phyloP scores from a whole-genome alignment of 2,797 vertebrate species.

The Lacerta bilineata region DNA sequence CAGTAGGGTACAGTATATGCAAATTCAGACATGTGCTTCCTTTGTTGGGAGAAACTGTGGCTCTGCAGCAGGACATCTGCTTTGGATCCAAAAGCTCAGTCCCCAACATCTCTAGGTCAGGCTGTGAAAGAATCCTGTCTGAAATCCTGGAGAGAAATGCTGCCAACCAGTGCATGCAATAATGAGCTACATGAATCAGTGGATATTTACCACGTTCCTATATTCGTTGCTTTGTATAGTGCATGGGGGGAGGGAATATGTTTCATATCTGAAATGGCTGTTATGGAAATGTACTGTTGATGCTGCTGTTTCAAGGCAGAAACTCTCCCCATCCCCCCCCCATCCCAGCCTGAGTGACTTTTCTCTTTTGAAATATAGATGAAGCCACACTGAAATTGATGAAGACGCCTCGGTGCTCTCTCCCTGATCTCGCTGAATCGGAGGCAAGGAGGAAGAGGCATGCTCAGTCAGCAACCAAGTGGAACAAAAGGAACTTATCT shows the following conservation, averaged over 20 bases:
- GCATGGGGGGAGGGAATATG: not conserved
- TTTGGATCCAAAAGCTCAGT: no score
- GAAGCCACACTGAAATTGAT: constrained; percentile 91
- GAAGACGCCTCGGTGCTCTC: constrained; percentile 96
- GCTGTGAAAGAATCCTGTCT: no score
- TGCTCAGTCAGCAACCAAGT: constrained; percentile 84
- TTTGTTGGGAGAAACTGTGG: no score
- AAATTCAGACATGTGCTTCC: no score
- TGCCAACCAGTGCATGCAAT: no score
- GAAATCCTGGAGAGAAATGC: no score
- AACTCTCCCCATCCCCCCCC: not conserved
- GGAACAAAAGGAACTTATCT: constrained; percentile 94
- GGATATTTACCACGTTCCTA: no score
- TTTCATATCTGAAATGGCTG: not conserved
- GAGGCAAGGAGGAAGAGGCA: constrained; percentile 83
- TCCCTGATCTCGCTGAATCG: constrained; percentile 85
- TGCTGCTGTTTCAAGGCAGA: not conserved
- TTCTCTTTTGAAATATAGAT: constrained; percentile 75
- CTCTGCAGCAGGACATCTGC: no score
- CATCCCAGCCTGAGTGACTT: not conserved
- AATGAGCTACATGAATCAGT: no score
- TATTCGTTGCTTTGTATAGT: no score
- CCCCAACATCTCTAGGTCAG: no score
- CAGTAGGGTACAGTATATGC: no score
- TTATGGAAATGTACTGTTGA: not conserved